Evolutionary conservation across 2,888 invertebrate species (phyloP), one percentile per base, ranked within the genome.

Genomic region (Hyppa rectilinea): DNA sequence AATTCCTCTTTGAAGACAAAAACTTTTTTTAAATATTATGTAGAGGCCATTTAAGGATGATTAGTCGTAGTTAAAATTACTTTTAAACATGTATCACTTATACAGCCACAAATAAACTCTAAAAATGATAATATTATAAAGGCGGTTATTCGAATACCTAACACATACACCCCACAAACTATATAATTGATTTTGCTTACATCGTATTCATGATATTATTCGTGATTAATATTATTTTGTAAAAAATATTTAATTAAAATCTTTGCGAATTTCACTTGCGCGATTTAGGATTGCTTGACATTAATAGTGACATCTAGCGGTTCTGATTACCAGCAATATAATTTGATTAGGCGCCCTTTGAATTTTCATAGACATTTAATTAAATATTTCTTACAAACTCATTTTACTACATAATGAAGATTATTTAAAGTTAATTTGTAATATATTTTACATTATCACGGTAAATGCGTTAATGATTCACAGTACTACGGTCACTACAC

Each of bases 131-230:
- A 85, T 78, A 76, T 55, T 72, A 76, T 66, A 84, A 83, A 88
- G 87, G 87, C 88, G 88, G 88, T 84, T 86, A 83, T 75, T 85
- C 71, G 67, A 84, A 83, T 86, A 87, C 75, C 82, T 87, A 85
- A 72, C 49, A 83, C 69, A 65, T 75, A 82, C 71, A 75, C 71
- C 63, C 78, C 71, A 78, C 79, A 69, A 67, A 73, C 72, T 68
- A 79, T 76, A 75, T 84, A 84, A 85, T 80, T 81, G 84, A 84
- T 78, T 83, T 82, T 71, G 61, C 71, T 81, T 78, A 79, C 20
- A 74, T 66, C 40, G 9, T 68, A 78, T 63, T 75, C 59, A 70
- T 66, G 78, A 81, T 82, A 80, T 72, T 74, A 53, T 65, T 61
- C 36, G 47, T 62, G 36, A 49, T 80, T 17, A 47, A 31, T 31